phyloP scores from a whole-genome alignment of 2,113 vertebrate species.

The Campylorhamphus procurvoides region DNA sequence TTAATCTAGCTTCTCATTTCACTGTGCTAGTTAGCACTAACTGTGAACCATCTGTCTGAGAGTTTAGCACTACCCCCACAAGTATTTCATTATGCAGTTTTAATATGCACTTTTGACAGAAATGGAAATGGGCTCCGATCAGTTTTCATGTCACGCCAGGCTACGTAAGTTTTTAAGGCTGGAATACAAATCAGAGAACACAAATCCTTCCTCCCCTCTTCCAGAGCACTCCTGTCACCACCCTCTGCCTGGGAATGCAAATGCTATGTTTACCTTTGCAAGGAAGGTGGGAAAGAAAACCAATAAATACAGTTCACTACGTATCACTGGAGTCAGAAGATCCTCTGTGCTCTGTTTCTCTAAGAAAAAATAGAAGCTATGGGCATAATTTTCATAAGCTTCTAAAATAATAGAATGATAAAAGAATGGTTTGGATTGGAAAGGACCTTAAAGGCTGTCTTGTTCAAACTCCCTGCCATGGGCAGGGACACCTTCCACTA shows the following conservation, averaged over 20 bases:
- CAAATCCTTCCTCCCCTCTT: not conserved
- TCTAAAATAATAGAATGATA: not conserved
- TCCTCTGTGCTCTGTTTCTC: not conserved
- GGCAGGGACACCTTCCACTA: rapidly evolving
- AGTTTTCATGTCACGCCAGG: slow-evolving; percentile 59
- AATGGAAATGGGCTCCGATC: slow-evolving; percentile 62
- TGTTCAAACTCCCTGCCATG: rapidly evolving
- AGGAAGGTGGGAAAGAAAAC: not conserved
- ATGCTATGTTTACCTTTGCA: not conserved
- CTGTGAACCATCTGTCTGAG: slow-evolving; percentile 73
- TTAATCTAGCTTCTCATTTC: slow-evolving; percentile 71
- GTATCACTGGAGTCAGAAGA: not conserved
- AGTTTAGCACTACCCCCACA: slow-evolving; percentile 68
- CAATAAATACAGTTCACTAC: not conserved
- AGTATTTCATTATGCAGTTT: slow-evolving; percentile 66
- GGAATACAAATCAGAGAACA: slow-evolving; percentile 41
- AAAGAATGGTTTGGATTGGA: not conserved
- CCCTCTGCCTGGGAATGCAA: not conserved
- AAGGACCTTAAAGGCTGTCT: not conserved
- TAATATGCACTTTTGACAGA: slow-evolving; percentile 62
- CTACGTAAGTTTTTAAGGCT: slow-evolving; percentile 47
- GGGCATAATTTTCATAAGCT: not conserved
- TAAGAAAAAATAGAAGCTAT: not conserved
- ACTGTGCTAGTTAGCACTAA: slow-evolving; percentile 68
- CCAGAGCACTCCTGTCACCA: not conserved